Base-by-base conservation (phyloP, 2,113 vertebrate species). In the Tichodroma muraria region DNA sequence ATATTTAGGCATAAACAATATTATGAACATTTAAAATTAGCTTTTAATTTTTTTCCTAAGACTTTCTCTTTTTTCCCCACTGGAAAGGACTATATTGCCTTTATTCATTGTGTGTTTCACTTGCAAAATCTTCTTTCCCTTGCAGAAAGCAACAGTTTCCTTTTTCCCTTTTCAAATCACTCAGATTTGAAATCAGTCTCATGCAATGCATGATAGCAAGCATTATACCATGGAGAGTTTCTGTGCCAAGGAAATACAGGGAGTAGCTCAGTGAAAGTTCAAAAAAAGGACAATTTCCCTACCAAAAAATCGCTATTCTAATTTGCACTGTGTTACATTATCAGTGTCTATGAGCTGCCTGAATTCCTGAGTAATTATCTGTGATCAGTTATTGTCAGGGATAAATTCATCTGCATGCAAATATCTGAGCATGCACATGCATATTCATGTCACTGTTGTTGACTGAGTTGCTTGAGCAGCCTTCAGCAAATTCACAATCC, bases 311-410 rank as follows among this genome's bases (percentile, higher is more conserved):
- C 1, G 1, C 25, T 84, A 66, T 86, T 53, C 72, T 57, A 17
- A 61, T 83, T 83, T 72, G 13, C 27, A 7, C 38, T 44, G 20
- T 57, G 45, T 61, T 73, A n/a, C 25, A 14, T 16, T 59, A 61
- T 57, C 56, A 80, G 28, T 73, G 49, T 20, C 90, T 85, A 12
- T 65, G 89, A 90, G 70, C 60, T 84, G 70, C 82, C 79, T 85
- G 66, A 85, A 86, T 82, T 86, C 71, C 68, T 70, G 60, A 85
- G 40, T 92, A 88, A 90, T 96, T 93, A 84, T 71, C 63, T 85
- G 61, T 89, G 85, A 93, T 80, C 85, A 73, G 63, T 84, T 94
- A 84, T 78, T 95, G 65, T 94, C 81, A 60, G 30, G 73, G 68
- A 80, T 59, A 80, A 83, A 80, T 91, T 73, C 30, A 85, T 80